Evolutionary conservation across 2,113 vertebrate genomes (phyloP).

Genomic region (Himantopus leucocephalus): DNA sequence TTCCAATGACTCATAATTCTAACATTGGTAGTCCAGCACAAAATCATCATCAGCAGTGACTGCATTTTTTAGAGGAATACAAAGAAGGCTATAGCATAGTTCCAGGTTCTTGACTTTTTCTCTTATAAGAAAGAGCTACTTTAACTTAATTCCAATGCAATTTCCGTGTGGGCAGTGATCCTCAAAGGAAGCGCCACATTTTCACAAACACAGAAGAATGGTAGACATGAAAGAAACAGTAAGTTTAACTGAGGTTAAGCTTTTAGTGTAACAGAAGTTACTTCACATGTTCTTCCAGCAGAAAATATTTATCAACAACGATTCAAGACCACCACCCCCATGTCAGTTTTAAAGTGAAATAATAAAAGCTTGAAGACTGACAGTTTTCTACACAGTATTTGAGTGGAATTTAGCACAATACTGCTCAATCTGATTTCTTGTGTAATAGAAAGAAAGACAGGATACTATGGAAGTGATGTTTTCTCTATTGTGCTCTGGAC

Average conservation of each 20-base stretch:
- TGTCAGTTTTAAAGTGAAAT: background rate
- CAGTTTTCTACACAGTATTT: background rate
- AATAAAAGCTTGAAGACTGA: background rate
- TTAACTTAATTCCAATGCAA: background rate
- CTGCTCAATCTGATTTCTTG: background rate
- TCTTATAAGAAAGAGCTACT: background rate
- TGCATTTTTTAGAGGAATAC: slow-evolving; percentile 10
- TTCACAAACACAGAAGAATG: background rate
- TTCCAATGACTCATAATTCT: background rate
- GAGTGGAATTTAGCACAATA: background rate
- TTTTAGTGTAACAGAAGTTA: background rate
- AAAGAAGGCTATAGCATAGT: background rate
- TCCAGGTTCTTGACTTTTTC: background rate
- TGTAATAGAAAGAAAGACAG: background rate
- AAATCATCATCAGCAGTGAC: background rate
- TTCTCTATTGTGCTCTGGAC: background rate
- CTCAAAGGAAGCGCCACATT: background rate
- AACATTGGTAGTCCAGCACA: background rate
- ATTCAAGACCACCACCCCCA: background rate
- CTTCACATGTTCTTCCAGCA: background rate
- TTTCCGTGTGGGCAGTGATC: background rate
- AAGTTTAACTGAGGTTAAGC: background rate
- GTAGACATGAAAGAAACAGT: background rate
- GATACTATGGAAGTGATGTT: background rate
- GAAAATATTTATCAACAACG: background rate